These are phyloP conservation scores for Alligator sinensis DNA, from an alignment of 2,113 vertebrate genomes.

Conservation along the genomic window DNA sequence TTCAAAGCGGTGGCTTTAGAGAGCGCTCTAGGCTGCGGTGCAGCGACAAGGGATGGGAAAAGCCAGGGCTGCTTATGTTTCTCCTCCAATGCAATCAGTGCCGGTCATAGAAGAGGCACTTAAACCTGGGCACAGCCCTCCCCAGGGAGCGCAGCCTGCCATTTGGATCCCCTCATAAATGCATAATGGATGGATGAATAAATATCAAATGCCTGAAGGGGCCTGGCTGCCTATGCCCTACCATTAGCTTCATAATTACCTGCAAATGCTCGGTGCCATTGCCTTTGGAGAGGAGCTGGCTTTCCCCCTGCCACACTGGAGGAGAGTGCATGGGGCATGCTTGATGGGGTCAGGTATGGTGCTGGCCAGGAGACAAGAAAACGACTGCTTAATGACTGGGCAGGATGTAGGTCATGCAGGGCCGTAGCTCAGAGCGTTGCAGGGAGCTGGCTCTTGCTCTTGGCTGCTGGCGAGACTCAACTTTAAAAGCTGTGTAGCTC, in stretches of 20 bases:
- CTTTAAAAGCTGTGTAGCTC: too few relatives aligned
- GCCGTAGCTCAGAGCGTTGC: too few relatives aligned
- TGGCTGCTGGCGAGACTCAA: too few relatives aligned
- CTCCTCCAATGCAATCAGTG: neutral
- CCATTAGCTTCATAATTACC: neutral
- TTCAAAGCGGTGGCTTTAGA: rapidly evolving
- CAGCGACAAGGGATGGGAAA: neutral
- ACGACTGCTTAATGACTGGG: neutral
- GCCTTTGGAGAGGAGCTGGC: too few relatives aligned
- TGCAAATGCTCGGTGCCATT: neutral
- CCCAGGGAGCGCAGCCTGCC: rapidly evolving
- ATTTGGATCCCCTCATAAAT: neutral
- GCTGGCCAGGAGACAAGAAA: neutral
- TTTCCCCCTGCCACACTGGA: neutral
- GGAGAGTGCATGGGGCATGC: neutral
- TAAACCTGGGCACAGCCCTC: neutral
- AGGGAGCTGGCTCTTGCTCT: too few relatives aligned
- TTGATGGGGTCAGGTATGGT: too few relatives aligned
- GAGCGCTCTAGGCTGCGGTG: neutral
- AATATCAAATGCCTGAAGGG: neutral
- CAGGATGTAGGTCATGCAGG: neutral
- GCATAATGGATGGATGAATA: neutral
- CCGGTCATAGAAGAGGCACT: neutral
- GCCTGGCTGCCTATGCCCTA: neutral
- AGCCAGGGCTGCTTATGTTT: neutral